A percentile compares a stretch with the other conserved stretches of the same genome.
Evolutionary conservation across 2,113 vertebrate genomes (phyloP).

Genomic region (Lethenteron reissneri): DNA sequence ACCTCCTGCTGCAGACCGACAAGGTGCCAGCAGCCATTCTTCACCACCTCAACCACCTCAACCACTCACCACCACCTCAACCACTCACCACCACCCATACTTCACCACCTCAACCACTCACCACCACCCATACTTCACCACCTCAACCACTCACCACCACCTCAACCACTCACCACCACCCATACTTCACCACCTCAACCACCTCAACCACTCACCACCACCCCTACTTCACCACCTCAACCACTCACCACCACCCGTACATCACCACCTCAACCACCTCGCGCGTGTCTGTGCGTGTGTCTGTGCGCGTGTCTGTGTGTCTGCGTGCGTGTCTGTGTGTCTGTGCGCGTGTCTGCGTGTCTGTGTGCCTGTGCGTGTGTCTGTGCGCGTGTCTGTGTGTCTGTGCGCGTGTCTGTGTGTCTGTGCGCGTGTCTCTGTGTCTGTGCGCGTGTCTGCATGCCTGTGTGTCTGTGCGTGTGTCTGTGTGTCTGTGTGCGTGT

Average conservation of each 20-base stretch:
- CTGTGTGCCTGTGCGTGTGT: no score
- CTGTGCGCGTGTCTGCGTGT: no score
- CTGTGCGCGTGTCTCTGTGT: no score
- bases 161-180: constrained; percentile 9
- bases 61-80: not conserved
- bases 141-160: constrained; percentile 11
- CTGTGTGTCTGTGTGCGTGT: not conserved
- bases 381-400: no score
- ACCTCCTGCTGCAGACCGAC: constrained; percentile 85
- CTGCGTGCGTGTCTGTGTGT: no score
- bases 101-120: constrained; percentile 11
- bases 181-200: no score
- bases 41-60: no score
- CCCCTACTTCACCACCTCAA: constrained; percentile 57
- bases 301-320: no score
- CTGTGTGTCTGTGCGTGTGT: not conserved
- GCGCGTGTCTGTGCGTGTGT: no score
- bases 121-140: constrained; percentile 15
- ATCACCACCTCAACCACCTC: not conserved
- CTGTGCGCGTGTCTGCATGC: no score
- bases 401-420: no score
- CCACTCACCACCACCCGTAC: constrained; percentile 31
- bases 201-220: no score
- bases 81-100: constrained; percentile 10
- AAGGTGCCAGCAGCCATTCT: constrained; percentile 34